phyloP scores from a whole-genome alignment of 2,797 vertebrate species.

The Cynopterus sphinx region DNA sequence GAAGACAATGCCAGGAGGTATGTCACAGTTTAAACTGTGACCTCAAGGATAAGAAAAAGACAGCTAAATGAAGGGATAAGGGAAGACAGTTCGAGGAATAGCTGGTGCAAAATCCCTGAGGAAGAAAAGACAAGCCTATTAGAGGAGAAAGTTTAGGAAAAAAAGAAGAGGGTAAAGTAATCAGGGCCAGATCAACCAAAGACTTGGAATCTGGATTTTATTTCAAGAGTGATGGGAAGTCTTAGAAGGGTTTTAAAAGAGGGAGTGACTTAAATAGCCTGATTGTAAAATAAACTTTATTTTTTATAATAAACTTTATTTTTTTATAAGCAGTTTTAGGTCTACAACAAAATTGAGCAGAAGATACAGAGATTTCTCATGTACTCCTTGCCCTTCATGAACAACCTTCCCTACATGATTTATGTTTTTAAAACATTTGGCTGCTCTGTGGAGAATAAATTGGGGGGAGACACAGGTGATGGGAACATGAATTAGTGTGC shows the following conservation, averaged over 20 bases:
- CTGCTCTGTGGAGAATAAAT: background rate
- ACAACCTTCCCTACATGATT: background rate
- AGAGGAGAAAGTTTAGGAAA: background rate
- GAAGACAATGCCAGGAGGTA: background rate
- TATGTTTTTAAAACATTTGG: background rate
- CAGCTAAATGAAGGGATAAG: background rate
- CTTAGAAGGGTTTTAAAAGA: background rate
- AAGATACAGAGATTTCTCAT: background rate
- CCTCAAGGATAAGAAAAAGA: background rate
- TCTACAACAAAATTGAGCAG: background rate
- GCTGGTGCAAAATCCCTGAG: background rate
- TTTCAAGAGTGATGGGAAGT: background rate
- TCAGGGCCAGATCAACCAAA: background rate
- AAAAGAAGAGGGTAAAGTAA: background rate
- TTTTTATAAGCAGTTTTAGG: background rate
- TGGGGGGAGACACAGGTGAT: background rate
- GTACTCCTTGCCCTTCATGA: background rate
- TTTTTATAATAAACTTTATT: background rate
- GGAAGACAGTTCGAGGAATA: background rate
- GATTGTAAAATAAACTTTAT: background rate
- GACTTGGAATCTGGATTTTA: background rate
- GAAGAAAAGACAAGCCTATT: background rate
- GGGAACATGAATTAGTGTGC: background rate
- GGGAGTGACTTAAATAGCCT: background rate
- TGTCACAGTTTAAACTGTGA: background rate